These are phyloP conservation scores for Macheiramphus alcinus DNA, from an alignment of 2,113 vertebrate species.

Conservation along the genomic window DNA sequence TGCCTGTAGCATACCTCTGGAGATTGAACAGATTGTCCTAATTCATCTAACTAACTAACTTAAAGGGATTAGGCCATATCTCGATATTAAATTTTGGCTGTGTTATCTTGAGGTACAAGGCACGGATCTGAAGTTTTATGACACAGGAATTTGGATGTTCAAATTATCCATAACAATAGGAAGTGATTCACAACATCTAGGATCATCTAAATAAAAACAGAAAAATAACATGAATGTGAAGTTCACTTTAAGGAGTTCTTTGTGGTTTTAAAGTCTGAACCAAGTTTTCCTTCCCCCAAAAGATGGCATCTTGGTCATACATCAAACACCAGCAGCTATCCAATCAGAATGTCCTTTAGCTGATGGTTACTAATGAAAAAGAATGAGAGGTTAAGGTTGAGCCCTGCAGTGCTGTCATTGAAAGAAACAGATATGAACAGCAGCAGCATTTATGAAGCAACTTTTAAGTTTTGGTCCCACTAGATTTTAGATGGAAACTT, in stretches of 20 bases:
- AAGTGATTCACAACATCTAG: not conserved
- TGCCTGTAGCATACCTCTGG: not conserved
- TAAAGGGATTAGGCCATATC: not conserved
- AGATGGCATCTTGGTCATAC: not conserved
- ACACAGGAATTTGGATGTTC: not conserved
- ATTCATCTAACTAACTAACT: not conserved
- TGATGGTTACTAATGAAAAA: not conserved
- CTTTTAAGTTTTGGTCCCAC: constrained; percentile 14
- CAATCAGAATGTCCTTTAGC: not conserved
- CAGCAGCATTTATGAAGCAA: not conserved
- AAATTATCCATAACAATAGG: not conserved
- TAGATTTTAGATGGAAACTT: constrained; percentile 33
- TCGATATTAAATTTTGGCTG: not conserved
- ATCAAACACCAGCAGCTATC: not conserved
- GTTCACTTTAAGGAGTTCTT: not conserved
- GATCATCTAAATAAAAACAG: not conserved
- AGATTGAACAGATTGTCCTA: not conserved
- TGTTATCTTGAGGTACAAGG: not conserved
- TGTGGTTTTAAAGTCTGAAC: not conserved
- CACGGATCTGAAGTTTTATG: not conserved
- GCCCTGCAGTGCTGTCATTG: not conserved
- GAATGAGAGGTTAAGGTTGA: not conserved
- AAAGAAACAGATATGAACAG: not conserved
- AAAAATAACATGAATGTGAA: not conserved
- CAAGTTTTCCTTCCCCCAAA: not conserved